Percentiles rank a stretch among this genome's conserved stretches.
These are phyloP conservation scores for Pseudochirops corinnae DNA, from an alignment of 2,797 vertebrate genomes.

Conservation along the genomic window DNA sequence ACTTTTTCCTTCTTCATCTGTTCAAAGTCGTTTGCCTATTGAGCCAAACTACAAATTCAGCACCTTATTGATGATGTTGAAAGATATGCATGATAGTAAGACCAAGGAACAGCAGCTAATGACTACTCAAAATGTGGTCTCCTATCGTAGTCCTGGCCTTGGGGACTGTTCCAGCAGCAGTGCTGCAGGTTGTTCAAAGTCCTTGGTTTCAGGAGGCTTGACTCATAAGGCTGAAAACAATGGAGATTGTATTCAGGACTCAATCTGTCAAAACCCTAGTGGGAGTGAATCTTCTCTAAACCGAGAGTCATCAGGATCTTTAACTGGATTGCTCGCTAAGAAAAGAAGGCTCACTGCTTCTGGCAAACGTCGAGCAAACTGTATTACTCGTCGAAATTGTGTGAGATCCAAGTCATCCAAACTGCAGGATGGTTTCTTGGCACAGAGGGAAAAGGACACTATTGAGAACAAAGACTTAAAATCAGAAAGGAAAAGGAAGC, in stretches of 20 bases:
- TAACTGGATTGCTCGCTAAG: conserved; percentile 74
- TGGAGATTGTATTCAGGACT: conserved; percentile 81
- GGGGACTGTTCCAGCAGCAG: conserved; percentile 82
- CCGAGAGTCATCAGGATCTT: conserved; percentile 75
- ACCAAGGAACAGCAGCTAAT: conserved; percentile 93
- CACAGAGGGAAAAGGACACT: conserved; percentile 81
- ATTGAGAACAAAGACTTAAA: conserved; percentile 86
- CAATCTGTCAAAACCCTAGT: conserved; percentile 74
- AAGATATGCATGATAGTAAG: conserved; percentile 97
- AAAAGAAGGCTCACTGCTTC: conserved; percentile 82
- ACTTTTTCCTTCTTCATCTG: conserved; percentile 85
- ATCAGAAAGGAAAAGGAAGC: conserved; percentile 85
- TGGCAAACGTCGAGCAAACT: conserved; percentile 83
- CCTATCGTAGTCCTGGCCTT: conserved; percentile 79
- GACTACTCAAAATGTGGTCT: conserved; percentile 85
- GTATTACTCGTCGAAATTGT: conserved; percentile 82
- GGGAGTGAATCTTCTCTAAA: conserved; percentile 77
- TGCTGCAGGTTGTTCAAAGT: conserved; percentile 78
- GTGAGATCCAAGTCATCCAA: conserved; percentile 85
- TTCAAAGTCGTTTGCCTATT: conserved; percentile 89
- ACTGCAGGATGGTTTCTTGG: conserved; percentile 73
- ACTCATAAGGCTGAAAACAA: conserved; percentile 84
- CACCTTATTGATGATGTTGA: conserved; percentile 98
- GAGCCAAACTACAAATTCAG: conserved; percentile 96
- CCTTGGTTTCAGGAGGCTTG: conserved; percentile 80